Evolutionary conservation across 1,140 invertebrate species (phyloP), one percentile per base, ranked within the genome.

Genomic region (Pogonus chalceus): DNA sequence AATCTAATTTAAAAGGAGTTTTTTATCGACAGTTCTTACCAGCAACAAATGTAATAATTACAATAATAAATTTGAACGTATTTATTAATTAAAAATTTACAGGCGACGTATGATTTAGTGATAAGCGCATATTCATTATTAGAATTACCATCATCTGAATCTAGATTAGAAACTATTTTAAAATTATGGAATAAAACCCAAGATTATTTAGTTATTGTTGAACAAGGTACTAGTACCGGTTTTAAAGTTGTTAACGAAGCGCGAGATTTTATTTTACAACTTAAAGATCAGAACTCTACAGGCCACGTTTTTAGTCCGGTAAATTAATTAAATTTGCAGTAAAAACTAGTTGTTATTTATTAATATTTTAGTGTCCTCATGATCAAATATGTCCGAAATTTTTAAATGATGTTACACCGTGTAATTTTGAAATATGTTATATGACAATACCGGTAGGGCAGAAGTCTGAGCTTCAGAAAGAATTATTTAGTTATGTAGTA

Each of bases 101-200:
- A 88, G 79, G 74, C 74, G 2, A 73, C 76, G 62, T 94, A 89
- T 67, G 85, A 90, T 69, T 69, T 96, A 43, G 87, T 93, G 20
- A 72, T 92, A 18, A 83, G 83, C 59, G 84, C 90, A 4, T 91
- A 83, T 66, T 80, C 88, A 1, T 73, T 95, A 46, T 77, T 94
- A 53, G 92, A 96, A 69, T 67, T 93, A 49, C 83, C 84, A 3
- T 77, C 76, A 54, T 67, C 75, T 51, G 72, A 81, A 63, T 73
- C 71, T 26, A 76, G 92, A 50, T 65, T 91, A 18, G 77, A 89
- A 62, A 77, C 79, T 0, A 68, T 94, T 55, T 70, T 84, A 18
- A 88, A 84, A 64, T 72, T 95, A 14, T 96, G 92, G 92, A 80
- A 80, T 35, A 94, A 91, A 74, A 92, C 90, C 10, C 74, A 81